phyloP scores from a whole-genome alignment of 2,797 vertebrate species.

The Australoheros facetus region DNA sequence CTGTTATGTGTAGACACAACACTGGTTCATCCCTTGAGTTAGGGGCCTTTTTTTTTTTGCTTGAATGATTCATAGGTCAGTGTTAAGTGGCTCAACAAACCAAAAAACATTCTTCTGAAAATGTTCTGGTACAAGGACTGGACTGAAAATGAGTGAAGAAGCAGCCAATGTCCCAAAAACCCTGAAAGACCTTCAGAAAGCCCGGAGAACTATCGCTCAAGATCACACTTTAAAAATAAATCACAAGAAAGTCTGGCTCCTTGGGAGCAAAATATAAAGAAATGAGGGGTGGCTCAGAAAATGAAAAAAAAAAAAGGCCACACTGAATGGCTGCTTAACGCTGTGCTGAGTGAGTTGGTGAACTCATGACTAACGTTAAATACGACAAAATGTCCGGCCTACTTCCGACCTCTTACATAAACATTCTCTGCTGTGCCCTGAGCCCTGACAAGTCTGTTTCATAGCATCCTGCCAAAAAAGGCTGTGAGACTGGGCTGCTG shows the following conservation, averaged over 20 bases:
- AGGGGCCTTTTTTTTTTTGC: not conserved
- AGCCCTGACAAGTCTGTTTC: slow-evolving; percentile 54
- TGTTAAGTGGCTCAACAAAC: not conserved
- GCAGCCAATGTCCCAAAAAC: not conserved
- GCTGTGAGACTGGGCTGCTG: slow-evolving; percentile 31
- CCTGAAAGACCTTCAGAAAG: not conserved
- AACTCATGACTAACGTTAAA: slow-evolving; percentile 47
- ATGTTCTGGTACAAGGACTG: not conserved
- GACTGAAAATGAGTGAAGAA: not conserved
- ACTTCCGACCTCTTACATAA: slow-evolving; percentile 63
- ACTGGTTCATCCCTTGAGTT: not conserved
- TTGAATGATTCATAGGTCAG: not conserved
- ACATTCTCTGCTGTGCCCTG: slow-evolving; percentile 42
- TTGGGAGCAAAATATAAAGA: not conserved
- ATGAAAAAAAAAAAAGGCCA: not conserved
- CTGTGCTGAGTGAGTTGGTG: slow-evolving; percentile 18
- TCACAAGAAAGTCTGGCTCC: not conserved
- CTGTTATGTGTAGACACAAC: not conserved
- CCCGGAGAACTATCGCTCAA: not conserved
- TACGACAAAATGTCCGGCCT: slow-evolving; percentile 40
- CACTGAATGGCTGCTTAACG: not conserved
- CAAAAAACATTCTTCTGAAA: not conserved
- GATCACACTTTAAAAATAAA: not conserved
- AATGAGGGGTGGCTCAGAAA: not conserved
- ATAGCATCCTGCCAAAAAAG: slow-evolving; percentile 35